Conservation (phyloP, 2,113 vertebrate species). For the Apodemus sylvaticus region DNA sequence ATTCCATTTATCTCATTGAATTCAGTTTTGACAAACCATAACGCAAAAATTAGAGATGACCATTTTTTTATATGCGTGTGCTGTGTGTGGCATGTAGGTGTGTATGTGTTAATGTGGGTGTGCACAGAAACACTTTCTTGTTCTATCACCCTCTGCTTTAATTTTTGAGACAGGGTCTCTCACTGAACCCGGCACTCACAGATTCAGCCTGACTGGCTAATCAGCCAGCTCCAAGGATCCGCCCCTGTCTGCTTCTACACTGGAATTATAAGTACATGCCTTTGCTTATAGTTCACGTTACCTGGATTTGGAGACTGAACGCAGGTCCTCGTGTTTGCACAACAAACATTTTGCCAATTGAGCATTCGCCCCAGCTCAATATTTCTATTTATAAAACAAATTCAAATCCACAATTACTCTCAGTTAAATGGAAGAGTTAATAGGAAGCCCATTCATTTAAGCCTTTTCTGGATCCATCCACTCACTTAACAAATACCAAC, state of each 20-base stretch:
- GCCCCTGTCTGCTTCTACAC: background rate
- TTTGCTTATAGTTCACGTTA: background rate
- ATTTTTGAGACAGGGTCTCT: background rate
- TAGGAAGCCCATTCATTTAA: conserved; percentile 11
- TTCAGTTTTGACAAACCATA: background rate
- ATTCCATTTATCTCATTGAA: background rate
- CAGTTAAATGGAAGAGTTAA: background rate
- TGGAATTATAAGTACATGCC: background rate
- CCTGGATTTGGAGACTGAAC: background rate
- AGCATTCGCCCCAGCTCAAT: background rate
- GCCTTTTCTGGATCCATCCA: background rate
- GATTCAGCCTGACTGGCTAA: background rate
- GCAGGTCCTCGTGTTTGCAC: background rate
- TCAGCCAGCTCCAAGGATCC: background rate
- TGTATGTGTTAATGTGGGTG: background rate
- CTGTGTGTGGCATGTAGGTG: background rate
- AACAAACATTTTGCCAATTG: background rate
- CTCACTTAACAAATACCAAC: conserved; percentile 27
- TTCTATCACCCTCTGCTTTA: background rate
- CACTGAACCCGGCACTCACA: background rate
- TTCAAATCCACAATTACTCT: conserved; percentile 26
- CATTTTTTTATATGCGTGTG: background rate
- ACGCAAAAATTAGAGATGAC: background rate
- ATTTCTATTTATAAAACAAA: background rate
- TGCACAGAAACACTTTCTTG: background rate